A percentile compares a stretch with the other conserved stretches of the same genome.
Evolutionary conservation across 2,113 vertebrate species (phyloP).

Genomic region (Sorex fumeus): DNA sequence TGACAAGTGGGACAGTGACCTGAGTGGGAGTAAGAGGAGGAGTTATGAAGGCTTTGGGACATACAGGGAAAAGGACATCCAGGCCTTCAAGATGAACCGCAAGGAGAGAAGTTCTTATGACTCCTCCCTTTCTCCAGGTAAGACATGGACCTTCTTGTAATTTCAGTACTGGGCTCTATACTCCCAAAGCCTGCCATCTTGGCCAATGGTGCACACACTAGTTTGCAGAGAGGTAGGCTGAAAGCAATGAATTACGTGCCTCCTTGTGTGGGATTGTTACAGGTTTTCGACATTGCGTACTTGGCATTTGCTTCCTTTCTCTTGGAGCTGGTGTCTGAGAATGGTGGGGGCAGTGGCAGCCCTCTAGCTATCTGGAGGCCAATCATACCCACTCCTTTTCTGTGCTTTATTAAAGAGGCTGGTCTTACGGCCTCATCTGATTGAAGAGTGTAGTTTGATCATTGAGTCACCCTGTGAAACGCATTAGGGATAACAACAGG

Average conservation of each 20-base stretch:
- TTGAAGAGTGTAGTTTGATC: background rate
- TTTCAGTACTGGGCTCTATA: background rate
- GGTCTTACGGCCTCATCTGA: background rate
- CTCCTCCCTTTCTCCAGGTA: slow-evolving; percentile 93
- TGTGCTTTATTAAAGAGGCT: background rate
- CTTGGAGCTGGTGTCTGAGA: background rate
- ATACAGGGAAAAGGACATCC: slow-evolving; percentile 95
- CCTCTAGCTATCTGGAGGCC: background rate
- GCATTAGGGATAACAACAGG: background rate
- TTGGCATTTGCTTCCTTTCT: background rate
- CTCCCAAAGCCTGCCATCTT: background rate
- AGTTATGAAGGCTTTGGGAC: slow-evolving; percentile 94
- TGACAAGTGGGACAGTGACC: slow-evolving; percentile 92
- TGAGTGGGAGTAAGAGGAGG: slow-evolving; percentile 92
- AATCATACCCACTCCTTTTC: background rate
- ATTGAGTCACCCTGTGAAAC: background rate
- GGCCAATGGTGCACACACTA: rapidly evolving
- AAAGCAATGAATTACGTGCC: background rate
- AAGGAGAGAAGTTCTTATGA: slow-evolving; percentile 92
- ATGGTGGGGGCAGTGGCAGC: background rate
- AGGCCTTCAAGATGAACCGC: slow-evolving; percentile 93
- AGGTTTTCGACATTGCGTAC: background rate
- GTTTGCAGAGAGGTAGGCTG: background rate
- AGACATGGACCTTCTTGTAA: slow-evolving; percentile 62
- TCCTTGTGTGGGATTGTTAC: background rate